Evolutionary conservation across 2,113 vertebrate genomes (phyloP).

Genomic region (Acinonyx jubatus): DNA sequence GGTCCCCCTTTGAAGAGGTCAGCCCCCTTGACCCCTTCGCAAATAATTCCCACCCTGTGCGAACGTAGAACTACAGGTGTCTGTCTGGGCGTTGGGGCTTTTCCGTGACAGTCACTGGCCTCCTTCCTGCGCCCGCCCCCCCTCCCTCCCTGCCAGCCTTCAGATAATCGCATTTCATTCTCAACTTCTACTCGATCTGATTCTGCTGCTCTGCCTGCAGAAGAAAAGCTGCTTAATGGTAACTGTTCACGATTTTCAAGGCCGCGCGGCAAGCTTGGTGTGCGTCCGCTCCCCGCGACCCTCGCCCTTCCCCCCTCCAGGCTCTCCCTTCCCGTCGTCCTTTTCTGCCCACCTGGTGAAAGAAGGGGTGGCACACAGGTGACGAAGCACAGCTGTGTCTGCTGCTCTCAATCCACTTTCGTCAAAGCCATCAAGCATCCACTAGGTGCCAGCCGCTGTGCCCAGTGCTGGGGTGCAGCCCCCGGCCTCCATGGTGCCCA

Average conservation of each 20-base stretch:
- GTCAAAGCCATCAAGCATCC: neutral
- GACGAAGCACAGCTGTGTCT: neutral
- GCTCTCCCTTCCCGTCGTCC: no score
- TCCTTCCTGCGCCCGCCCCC: neutral
- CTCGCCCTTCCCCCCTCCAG: no score
- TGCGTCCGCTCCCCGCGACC: no score
- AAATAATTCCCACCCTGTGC: neutral
- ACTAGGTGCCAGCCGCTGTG: neutral
- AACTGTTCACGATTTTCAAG: no score
- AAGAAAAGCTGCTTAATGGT: neutral
- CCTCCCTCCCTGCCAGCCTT: neutral
- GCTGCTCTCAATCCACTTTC: neutral
- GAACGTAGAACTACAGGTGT: neutral
- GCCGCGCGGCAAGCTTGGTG: neutral
- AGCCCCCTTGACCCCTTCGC: neutral
- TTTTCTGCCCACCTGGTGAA: neutral
- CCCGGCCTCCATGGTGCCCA: no score
- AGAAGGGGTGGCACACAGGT: neutral
- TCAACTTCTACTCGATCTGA: neutral
- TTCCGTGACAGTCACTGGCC: neutral
- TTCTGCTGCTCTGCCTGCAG: neutral
- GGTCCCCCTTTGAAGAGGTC: neutral
- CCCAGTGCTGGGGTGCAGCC: no score
- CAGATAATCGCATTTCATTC: neutral
- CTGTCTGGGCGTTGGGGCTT: neutral